phyloP scores from a whole-genome alignment of 2,888 invertebrate species.

The Drosophila mulleri region DNA sequence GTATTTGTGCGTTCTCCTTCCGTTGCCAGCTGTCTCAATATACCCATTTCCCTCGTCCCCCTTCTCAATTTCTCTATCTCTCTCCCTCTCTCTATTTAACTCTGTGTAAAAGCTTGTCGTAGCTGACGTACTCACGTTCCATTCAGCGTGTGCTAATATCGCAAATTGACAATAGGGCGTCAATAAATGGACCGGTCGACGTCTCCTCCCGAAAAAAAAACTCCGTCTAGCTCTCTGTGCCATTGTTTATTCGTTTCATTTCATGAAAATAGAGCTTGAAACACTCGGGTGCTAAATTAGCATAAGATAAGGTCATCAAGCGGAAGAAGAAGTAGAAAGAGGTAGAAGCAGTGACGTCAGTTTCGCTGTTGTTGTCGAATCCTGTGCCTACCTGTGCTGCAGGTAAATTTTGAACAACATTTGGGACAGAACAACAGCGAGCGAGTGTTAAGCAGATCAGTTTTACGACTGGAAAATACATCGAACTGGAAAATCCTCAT shows the following conservation, averaged over 20 bases:
- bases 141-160: constrained; percentile 69
- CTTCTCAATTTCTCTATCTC: neutral
- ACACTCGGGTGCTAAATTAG: constrained; percentile 60
- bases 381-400: constrained; percentile 33
- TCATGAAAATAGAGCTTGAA: constrained; percentile 57
- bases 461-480: constrained; percentile 55
- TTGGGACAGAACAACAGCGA: neutral
- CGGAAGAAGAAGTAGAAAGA: neutral
- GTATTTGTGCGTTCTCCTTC: constrained; percentile 22
- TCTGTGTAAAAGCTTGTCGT: constrained; percentile 38
- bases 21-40: constrained; percentile 35
- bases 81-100: neutral
- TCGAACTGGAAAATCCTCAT: constrained; percentile 34
- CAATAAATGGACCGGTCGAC: constrained; percentile 62
- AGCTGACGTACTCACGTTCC: constrained; percentile 48
- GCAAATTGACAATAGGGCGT: constrained; percentile 74
- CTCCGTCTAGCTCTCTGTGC: constrained; percentile 13
- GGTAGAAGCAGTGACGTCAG: constrained; percentile 55
- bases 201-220: neutral
- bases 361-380: constrained; percentile 8
- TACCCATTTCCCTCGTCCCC: neutral
- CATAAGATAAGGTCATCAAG: constrained; percentile 64
- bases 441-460: constrained; percentile 5
- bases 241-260: constrained; percentile 63
- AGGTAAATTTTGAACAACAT: constrained; percentile 42